Evolutionary conservation across 2,113 vertebrate genomes (phyloP).

Genomic region (Eptatretus burgeri): DNA sequence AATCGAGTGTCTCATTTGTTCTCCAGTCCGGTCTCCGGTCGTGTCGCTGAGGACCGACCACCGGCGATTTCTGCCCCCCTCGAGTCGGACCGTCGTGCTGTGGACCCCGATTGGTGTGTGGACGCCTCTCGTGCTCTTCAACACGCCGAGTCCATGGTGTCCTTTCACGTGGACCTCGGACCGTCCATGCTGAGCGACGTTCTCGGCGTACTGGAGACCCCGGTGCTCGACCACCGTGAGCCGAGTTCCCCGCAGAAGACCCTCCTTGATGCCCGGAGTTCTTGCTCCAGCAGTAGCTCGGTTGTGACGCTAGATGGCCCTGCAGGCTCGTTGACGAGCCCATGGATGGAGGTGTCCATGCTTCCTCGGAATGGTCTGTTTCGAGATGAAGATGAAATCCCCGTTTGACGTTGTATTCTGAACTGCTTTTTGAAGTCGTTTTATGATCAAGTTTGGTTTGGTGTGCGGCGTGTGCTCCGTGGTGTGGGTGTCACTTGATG

Average conservation of each 20-base stretch:
- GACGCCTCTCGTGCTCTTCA: slow-evolving; percentile 23
- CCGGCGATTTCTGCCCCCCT: too few relatives aligned
- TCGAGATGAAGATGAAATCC: background rate
- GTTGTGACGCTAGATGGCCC: background rate
- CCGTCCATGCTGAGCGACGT: slow-evolving; percentile 84
- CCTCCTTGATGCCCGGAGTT: slow-evolving; percentile 1
- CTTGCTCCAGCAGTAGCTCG: slow-evolving; percentile 8
- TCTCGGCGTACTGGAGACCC: slow-evolving; percentile 64
- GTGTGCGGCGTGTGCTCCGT: background rate
- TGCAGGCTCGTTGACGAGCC: background rate
- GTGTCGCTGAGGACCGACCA: too few relatives aligned
- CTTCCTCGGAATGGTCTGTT: background rate
- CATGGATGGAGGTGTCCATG: background rate
- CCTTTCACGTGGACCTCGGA: slow-evolving; percentile 84
- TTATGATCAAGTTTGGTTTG: background rate
- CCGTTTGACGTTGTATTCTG: background rate
- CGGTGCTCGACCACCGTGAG: slow-evolving; percentile 11
- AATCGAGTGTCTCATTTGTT: too few relatives aligned
- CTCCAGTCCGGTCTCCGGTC: too few relatives aligned
- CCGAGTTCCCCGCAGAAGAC: slow-evolving; percentile 10
- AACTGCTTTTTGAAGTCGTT: background rate
- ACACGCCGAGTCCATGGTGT: slow-evolving; percentile 83
- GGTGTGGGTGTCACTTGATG: background rate
- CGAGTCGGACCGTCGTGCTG: too few relatives aligned
- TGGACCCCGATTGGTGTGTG: background rate